Evolutionary conservation across 2,888 invertebrate genomes (phyloP), one percentile per base, ranked within the genome.

Genomic region (Eupithecia vulgata): DNA sequence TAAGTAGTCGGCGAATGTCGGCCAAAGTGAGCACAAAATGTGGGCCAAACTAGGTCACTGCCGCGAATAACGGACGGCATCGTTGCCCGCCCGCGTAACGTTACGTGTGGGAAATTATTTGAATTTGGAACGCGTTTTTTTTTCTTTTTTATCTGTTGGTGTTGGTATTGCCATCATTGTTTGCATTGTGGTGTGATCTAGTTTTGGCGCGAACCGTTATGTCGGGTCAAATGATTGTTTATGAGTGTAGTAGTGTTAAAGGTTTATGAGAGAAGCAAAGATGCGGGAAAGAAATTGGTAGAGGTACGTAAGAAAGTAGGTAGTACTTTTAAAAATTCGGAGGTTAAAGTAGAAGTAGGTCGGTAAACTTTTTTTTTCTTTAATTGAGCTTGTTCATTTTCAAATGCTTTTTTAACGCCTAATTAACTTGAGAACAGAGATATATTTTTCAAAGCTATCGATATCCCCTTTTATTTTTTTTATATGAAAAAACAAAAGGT

Each of bases 71-170:
- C 94, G 94, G 94, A 88, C 76, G 87, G 94, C 88, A 87, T 90
- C 88, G 88, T 88, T 94, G 92, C 88, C 90, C 93, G 93, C 92
- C 91, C 92, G 94, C 93, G 93, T 93, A 94, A 94, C 94, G 91
- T 94, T 94, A 94, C 94, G 94, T 94, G 94, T 94, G 94, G 94
- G 94, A 94, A 94, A 94, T 92, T 91, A 93, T 92, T 93, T 90
- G 93, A 93, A 94, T 94, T 94, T 92, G 92, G 94, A 93, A 93
- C 94, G 86, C 82, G 83, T 83, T 81, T 85, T 89, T n/a, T 92
- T 92, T 89, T 86, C 83, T 84, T 82, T 85, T 89, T 91, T 91
- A 91, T 91, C 87, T 83, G 81, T 84, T 72, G 72, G 72, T 75
- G 72, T 72, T 72, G 72, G 69, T 75, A 72, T 72, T 87, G 85